Evolutionary conservation across 2,797 vertebrate species (phyloP).

Genomic region (Basileuterus tristriatus): DNA sequence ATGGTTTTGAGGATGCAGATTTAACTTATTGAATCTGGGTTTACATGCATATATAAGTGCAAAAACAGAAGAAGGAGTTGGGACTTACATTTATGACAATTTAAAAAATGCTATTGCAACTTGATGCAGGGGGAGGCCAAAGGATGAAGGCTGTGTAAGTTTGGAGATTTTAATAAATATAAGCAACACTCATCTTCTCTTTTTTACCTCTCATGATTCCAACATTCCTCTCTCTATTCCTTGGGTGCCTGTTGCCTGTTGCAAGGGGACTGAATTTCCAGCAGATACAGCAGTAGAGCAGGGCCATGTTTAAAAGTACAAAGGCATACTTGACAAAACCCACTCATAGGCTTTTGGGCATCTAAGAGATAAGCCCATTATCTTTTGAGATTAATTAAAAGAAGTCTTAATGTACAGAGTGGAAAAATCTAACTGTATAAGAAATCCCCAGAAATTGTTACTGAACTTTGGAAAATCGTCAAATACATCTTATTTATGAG

Average conservation of each 20-base stretch:
- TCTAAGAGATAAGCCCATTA: neutral
- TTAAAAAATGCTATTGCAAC: neutral
- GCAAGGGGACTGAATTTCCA: neutral
- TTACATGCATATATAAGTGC: neutral
- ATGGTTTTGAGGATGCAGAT: neutral
- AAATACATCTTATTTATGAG: neutral
- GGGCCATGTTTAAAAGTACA: neutral
- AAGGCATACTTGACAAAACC: neutral
- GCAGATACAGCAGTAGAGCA: neutral
- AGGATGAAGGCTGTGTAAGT: neutral
- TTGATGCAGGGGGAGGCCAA: neutral
- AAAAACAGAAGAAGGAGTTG: neutral
- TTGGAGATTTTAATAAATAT: neutral
- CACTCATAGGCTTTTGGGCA: neutral
- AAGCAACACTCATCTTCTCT: neutral
- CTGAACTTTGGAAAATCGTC: neutral
- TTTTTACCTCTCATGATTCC: neutral
- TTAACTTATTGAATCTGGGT: neutral
- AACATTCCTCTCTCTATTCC: neutral
- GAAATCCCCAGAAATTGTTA: rapidly evolving
- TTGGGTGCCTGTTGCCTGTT: too few species aligned
- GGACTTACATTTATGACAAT: neutral
- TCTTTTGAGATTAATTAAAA: neutral
- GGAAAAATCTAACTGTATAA: neutral
- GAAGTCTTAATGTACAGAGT: rapidly evolving